Conservation (phyloP, 1,140 invertebrate genomes). For the Argopecten irradians region DNA sequence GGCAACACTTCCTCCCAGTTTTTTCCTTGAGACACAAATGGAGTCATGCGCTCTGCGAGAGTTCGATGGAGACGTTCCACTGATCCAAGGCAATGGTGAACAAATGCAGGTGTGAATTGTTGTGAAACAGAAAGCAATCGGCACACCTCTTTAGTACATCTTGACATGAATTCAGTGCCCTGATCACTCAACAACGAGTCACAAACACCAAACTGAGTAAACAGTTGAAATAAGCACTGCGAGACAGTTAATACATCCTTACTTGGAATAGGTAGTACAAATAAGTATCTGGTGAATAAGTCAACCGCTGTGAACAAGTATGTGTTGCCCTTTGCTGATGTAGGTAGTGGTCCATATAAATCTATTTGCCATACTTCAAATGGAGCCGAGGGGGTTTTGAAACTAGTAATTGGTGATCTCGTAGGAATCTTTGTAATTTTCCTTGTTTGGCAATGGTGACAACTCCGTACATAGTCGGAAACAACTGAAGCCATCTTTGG, state of each 20-base stretch:
- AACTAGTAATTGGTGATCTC: slow-evolving; percentile 24
- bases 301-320: slow-evolving; percentile 41
- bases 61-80: slow-evolving; percentile 28
- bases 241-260: slow-evolving; percentile 30
- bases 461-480: slow-evolving; percentile 38
- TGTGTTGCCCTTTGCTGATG: neutral
- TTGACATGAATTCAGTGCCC: slow-evolving; percentile 28
- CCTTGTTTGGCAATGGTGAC: slow-evolving; percentile 41
- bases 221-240: slow-evolving; percentile 16
- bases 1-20: slow-evolving; percentile 26
- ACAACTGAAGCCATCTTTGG: no score
- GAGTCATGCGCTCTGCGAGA: slow-evolving; percentile 5
- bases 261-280: slow-evolving; percentile 3
- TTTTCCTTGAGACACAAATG: neutral
- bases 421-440: slow-evolving; percentile 39
- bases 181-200: slow-evolving; percentile 25
- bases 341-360: slow-evolving; percentile 17
- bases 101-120: slow-evolving; percentile 37
- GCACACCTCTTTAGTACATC: no score
- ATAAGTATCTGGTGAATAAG: slow-evolving; percentile 42
- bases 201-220: slow-evolving; percentile 31
- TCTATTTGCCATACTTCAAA: slow-evolving; percentile 44
- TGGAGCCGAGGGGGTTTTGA: slow-evolving; percentile 29
- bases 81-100: slow-evolving; percentile 36
- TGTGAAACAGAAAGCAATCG: no score